These are phyloP conservation scores for Drosophila antonietae DNA, from an alignment of 2,888 invertebrate genomes.

Conservation along the genomic window DNA sequence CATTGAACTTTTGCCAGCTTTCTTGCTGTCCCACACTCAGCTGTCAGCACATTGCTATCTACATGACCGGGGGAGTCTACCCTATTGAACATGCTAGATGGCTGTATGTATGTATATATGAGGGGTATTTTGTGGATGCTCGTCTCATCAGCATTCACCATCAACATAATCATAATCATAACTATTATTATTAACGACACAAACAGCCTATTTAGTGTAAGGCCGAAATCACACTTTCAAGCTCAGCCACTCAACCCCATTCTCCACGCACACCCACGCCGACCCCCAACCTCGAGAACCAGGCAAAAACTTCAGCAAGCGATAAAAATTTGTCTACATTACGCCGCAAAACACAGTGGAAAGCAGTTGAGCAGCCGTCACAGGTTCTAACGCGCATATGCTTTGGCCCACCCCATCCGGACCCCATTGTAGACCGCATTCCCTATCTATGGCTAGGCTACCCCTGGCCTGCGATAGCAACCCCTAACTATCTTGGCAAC, in stretches of 20 bases:
- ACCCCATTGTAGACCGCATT: too few relatives aligned
- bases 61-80: neutral
- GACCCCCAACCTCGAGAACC: neutral
- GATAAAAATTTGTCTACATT: slow-evolving; percentile 77
- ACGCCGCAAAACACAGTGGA: slow-evolving; percentile 34
- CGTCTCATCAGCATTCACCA: slow-evolving; percentile 57
- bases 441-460: neutral
- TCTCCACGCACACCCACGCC: neutral
- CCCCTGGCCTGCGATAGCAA: slow-evolving; percentile 34
- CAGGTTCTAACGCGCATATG: slow-evolving; percentile 64
- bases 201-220: slow-evolving; percentile 74
- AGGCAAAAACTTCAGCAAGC: slow-evolving; percentile 66
- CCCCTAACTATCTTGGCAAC: slow-evolving; percentile 59
- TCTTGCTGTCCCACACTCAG: neutral
- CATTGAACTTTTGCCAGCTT: slow-evolving; percentile 32
- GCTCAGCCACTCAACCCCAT: slow-evolving; percentile 16
- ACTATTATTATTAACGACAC: slow-evolving; percentile 74
- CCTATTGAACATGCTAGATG: neutral
- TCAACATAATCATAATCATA: slow-evolving; percentile 73
- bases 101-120: neutral
- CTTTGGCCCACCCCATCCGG: slow-evolving; percentile 3
- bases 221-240: slow-evolving; percentile 50
- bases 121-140: slow-evolving; percentile 48
- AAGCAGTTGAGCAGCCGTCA: slow-evolving; percentile 39
- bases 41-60: slow-evolving; percentile 34